Percentiles rank a stretch among this genome's conserved stretches.
Conservation (phyloP, 2,797 vertebrate genomes). For the Aphelocoma californica region DNA sequence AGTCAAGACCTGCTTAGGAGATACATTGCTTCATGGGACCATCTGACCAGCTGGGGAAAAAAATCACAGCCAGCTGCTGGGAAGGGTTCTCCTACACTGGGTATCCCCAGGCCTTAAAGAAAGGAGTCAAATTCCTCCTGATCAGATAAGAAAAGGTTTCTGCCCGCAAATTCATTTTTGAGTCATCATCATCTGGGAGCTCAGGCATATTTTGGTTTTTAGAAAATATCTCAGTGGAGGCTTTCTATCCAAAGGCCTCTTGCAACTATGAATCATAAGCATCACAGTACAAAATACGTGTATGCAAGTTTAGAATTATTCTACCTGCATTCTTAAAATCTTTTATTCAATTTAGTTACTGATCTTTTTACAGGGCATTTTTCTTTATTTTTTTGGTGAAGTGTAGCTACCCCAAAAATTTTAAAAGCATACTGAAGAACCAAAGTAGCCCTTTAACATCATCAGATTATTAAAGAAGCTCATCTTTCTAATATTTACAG, state of each 20-base stretch:
- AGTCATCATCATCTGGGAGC: constrained; percentile 68
- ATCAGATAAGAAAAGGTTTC: constrained; percentile 81
- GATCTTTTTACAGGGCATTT: neutral
- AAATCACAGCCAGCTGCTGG: constrained; percentile 61
- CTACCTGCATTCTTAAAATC: neutral
- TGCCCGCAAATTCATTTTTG: constrained; percentile 84
- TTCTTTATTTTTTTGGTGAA: neutral
- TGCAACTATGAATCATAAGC: constrained; percentile 73
- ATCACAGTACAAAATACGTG: neutral
- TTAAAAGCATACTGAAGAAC: neutral
- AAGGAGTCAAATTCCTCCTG: constrained; percentile 77
- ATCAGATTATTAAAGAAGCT: neutral
- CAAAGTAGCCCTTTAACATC: neutral
- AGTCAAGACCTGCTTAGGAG: neutral
- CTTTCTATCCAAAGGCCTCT: constrained; percentile 83
- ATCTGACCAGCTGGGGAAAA: constrained; percentile 78
- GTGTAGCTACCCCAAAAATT: neutral
- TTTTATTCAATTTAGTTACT: neutral
- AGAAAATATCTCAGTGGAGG: constrained; percentile 79
- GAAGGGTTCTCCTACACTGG: constrained; percentile 75
- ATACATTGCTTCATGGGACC: constrained; percentile 78
- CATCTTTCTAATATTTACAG: neutral
- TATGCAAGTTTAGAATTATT: neutral
- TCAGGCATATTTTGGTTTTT: constrained; percentile 74
- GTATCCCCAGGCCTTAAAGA: constrained; percentile 88